A percentile compares a stretch with the other conserved stretches of the same genome.
phyloP scores from a whole-genome alignment of 2,797 vertebrate genomes.

The Darevskia mixta region DNA sequence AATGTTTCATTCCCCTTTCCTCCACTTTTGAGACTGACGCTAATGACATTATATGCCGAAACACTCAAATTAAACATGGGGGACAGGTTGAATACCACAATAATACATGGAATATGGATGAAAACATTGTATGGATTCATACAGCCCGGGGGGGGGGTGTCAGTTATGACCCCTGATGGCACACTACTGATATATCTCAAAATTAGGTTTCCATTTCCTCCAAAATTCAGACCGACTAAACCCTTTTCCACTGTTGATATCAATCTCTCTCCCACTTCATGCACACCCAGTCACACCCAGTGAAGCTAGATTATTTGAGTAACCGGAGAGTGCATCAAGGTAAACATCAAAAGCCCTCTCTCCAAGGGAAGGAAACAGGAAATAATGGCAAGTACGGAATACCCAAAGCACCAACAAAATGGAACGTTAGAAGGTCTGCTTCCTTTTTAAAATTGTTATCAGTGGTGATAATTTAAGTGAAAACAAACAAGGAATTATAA shows the following conservation, averaged over 20 bases:
- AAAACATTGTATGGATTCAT: not conserved
- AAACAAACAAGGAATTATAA: constrained; percentile 27
- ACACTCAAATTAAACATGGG: not conserved
- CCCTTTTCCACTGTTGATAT: constrained; percentile 16
- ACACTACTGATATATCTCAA: not conserved
- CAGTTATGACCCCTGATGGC: not conserved
- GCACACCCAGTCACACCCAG: not conserved
- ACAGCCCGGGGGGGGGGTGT: not conserved
- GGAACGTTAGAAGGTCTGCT: constrained; percentile 11
- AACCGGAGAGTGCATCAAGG: constrained; percentile 41
- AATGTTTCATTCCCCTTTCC: not conserved
- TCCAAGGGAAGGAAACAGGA: constrained; percentile 2
- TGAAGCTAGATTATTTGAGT: constrained; percentile 32
- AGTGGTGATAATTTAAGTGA: not conserved
- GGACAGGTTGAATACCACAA: not conserved
- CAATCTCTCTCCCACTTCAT: constrained; percentile 40
- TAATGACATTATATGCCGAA: not conserved
- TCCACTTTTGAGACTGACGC: not conserved
- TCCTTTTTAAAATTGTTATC: constrained; percentile 16
- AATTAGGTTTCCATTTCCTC: constrained; percentile 16
- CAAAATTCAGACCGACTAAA: not conserved
- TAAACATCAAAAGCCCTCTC: constrained; percentile 13
- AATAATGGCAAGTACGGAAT: not conserved
- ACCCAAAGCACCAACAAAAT: not conserved
- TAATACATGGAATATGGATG: not conserved